Conservation (phyloP, 2,797 vertebrate species). For the Rachycentron canadum region DNA sequence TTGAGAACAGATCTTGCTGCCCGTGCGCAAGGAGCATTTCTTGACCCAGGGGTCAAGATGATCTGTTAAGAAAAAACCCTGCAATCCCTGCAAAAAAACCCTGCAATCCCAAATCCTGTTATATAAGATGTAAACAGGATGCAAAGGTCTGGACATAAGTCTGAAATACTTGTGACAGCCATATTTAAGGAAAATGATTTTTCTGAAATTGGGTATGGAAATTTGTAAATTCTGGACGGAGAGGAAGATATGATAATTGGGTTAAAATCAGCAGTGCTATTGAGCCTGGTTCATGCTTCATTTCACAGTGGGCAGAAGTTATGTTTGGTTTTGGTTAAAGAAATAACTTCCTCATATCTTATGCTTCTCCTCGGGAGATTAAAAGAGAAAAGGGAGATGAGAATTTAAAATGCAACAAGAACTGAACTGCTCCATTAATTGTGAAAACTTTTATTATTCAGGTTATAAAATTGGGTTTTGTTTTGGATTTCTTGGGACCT, state of each 20-base stretch:
- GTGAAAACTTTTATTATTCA: slow-evolving; percentile 1
- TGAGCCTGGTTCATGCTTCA: slow-evolving; percentile 28
- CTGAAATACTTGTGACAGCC: slow-evolving; percentile 15
- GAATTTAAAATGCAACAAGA: not conserved
- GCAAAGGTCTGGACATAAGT: not conserved
- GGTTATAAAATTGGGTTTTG: slow-evolving; percentile 36
- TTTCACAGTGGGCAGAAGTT: slow-evolving; percentile 38
- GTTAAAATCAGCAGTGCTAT: slow-evolving; percentile 41
- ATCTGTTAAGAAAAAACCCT: slow-evolving; percentile 21
- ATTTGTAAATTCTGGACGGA: slow-evolving; percentile 40
- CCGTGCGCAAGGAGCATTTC: slow-evolving; percentile 7
- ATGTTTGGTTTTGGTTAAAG: slow-evolving; percentile 53
- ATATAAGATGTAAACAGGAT: not conserved
- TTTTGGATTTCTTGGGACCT: slow-evolving; percentile 46
- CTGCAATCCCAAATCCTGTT: slow-evolving; percentile 1
- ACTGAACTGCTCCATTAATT: slow-evolving; percentile 10
- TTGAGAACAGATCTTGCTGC: slow-evolving; percentile 31
- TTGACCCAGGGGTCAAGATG: slow-evolving; percentile 27
- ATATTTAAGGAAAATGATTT: slow-evolving; percentile 5
- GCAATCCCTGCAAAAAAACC: not conserved
- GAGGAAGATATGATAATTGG: slow-evolving; percentile 42
- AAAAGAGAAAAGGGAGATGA: slow-evolving; percentile 6
- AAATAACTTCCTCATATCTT: slow-evolving; percentile 48
- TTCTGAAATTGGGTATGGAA: slow-evolving; percentile 31
- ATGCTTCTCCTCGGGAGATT: slow-evolving; percentile 18